Evolutionary conservation across 2,888 invertebrate genomes (phyloP).

Genomic region (Trypoxylon attenuatum): DNA sequence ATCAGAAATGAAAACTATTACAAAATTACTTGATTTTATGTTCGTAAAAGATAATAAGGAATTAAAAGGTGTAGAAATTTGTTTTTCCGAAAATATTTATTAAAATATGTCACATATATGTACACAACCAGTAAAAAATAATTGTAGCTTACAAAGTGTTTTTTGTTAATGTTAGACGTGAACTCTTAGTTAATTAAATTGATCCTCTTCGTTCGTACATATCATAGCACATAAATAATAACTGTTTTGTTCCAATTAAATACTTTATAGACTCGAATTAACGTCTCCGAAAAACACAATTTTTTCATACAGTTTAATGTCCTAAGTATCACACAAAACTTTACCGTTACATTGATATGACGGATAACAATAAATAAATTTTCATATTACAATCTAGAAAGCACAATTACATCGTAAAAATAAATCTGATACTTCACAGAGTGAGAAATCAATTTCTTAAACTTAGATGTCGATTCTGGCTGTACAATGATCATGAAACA

Average conservation of each 20-base stretch:
- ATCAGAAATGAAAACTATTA: too few species aligned
- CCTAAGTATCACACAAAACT: conserved; percentile 69
- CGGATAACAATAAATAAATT: conserved; percentile 44
- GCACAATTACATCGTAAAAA: conserved; percentile 13
- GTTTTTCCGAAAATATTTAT: conserved; percentile 43
- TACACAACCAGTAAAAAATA: conserved; percentile 46
- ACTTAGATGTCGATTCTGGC: conserved; percentile 13
- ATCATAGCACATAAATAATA: conserved; percentile 64
- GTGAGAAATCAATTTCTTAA: conserved; percentile 17
- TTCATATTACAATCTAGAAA: conserved; percentile 26
- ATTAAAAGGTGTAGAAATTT: too few species aligned
- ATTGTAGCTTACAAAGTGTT: conserved; percentile 33
- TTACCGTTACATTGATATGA: conserved; percentile 36
- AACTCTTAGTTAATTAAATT: conserved; percentile 22
- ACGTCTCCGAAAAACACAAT: conserved; percentile 50
- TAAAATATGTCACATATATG: conserved; percentile 46
- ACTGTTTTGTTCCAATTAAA: conserved; percentile 67
- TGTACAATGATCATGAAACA: neutral
- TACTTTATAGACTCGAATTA: conserved; percentile 61
- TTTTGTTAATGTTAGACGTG: conserved; percentile 20
- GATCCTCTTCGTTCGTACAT: conserved; percentile 17
- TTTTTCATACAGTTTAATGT: conserved; percentile 41
- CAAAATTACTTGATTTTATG: too few species aligned
- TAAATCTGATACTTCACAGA: conserved; percentile 7
- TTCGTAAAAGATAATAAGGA: too few species aligned